phyloP scores from a whole-genome alignment of 2,797 vertebrate genomes.

The Vipera latastei region DNA sequence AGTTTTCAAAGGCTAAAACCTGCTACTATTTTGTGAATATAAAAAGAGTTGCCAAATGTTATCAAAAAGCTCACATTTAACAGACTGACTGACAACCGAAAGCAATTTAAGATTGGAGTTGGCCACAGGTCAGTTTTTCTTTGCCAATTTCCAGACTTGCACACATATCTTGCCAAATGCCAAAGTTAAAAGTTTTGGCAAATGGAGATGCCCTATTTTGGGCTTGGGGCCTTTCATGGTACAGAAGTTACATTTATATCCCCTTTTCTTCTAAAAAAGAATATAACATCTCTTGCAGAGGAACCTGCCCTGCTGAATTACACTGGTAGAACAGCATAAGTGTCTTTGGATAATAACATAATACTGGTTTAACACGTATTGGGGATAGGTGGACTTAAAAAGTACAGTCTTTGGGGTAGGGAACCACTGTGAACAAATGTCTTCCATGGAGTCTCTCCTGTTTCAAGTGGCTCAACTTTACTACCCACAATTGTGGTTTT shows the following conservation, averaged over 20 bases:
- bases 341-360: not conserved
- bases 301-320: not conserved
- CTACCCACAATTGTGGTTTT: not conserved
- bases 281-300: not conserved
- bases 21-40: slow-evolving; percentile 55
- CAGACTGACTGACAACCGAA: not conserved
- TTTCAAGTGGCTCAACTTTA: not conserved
- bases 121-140: not conserved
- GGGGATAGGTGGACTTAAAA: not conserved
- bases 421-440: not conserved
- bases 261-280: not conserved
- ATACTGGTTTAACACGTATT: not conserved
- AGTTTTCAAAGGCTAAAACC: slow-evolving; percentile 69
- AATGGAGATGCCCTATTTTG: not conserved
- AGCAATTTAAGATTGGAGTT: not conserved
- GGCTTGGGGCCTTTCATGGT: not conserved
- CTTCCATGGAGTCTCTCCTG: not conserved
- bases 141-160: not conserved
- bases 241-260: not conserved
- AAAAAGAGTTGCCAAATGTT: slow-evolving; percentile 54
- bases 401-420: not conserved
- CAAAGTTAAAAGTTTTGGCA: not conserved
- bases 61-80: slow-evolving; percentile 49
- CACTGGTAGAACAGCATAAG: not conserved
- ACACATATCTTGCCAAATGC: not conserved